Evolutionary conservation across 2,888 invertebrate species (phyloP).

Genomic region (Cylloceria caligata): DNA sequence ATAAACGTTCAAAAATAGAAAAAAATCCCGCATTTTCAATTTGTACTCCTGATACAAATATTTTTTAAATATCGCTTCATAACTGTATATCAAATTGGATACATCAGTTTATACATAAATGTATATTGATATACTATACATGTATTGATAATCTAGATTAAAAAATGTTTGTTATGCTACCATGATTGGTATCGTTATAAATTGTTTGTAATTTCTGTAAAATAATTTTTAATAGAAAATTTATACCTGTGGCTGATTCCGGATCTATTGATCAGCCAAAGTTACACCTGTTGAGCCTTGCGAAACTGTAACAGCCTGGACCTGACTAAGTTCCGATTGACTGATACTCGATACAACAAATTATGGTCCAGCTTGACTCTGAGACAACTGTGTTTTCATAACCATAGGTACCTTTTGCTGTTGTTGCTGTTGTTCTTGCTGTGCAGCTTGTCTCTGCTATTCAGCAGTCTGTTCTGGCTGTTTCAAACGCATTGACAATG

Average conservation of each 20-base stretch:
- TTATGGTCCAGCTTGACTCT: slow-evolving; percentile 77
- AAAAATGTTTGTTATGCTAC: too few relatives aligned
- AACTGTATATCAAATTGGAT: too few relatives aligned
- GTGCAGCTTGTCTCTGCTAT: slow-evolving; percentile 77
- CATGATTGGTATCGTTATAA: too few relatives aligned
- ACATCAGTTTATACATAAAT: too few relatives aligned
- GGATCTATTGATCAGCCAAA: slow-evolving; percentile 78
- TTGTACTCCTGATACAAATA: too few relatives aligned
- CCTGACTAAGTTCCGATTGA: slow-evolving; percentile 80
- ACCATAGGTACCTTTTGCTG: slow-evolving; percentile 82
- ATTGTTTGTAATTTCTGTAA: neutral
- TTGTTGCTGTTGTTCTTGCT: slow-evolving; percentile 78
- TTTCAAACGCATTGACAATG: slow-evolving; percentile 72
- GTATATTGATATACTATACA: too few relatives aligned
- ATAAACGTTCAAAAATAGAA: too few relatives aligned
- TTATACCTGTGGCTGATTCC: slow-evolving; percentile 78
- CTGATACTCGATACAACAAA: slow-evolving; percentile 79
- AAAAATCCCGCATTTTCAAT: too few relatives aligned
- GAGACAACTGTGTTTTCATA: slow-evolving; percentile 73
- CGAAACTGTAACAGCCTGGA: slow-evolving; percentile 79
- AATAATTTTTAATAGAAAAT: neutral
- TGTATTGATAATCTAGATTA: too few relatives aligned
- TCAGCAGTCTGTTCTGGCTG: slow-evolving; percentile 72
- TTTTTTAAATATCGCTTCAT: too few relatives aligned
- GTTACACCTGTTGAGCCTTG: slow-evolving; percentile 77